Percentiles rank a stretch among this genome's conserved stretches.
Conservation (phyloP, 2,113 vertebrate species). For the Sinocyclocheilus maitianheensis region DNA sequence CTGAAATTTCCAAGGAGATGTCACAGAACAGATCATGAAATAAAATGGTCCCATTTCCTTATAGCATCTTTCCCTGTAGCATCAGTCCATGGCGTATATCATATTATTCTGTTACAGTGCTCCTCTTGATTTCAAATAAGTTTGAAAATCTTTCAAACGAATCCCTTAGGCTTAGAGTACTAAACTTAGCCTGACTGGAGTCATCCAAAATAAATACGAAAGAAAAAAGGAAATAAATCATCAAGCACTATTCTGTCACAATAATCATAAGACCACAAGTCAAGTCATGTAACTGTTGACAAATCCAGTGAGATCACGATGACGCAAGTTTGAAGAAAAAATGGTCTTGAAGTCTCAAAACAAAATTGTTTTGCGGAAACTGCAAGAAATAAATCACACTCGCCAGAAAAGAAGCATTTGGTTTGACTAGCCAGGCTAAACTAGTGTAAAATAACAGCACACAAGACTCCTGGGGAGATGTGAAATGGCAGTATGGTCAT, state of each 20-base stretch:
- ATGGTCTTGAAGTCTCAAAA: neutral
- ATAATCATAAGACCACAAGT: neutral
- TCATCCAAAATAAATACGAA: neutral
- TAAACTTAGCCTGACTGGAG: neutral
- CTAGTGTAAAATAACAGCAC: slow-evolving; percentile 26
- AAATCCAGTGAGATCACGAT: slow-evolving; percentile 13
- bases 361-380: neutral
- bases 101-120: neutral
- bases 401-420: neutral
- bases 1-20: neutral
- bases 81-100: neutral
- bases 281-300: slow-evolving; percentile 13
- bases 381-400: neutral
- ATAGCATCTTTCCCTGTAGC: neutral
- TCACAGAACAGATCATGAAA: neutral
- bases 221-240: slow-evolving; percentile 9
- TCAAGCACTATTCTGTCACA: slow-evolving; percentile 18
- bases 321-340: slow-evolving; percentile 8
- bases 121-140: neutral
- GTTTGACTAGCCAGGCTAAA: slow-evolving; percentile 1
- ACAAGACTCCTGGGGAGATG: neutral
- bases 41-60: neutral
- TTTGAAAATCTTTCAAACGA: neutral
- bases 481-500: slow-evolving; percentile 3
- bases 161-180: neutral